Evolutionary conservation across 2,797 vertebrate species (phyloP).

Genomic region (Hydrolagus colliei): DNA sequence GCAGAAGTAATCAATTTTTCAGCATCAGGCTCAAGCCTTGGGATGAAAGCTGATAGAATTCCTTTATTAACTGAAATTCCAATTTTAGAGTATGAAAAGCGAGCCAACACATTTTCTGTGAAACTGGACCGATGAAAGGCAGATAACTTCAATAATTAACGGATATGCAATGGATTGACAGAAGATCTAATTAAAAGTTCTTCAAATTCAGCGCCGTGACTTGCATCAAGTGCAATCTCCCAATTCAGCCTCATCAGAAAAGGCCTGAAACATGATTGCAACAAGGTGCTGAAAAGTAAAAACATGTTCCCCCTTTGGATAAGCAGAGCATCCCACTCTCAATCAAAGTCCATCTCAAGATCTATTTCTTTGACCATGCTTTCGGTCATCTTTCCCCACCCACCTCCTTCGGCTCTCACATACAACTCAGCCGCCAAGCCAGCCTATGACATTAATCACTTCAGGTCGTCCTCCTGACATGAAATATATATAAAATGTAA

Average conservation of each 20-base stretch:
- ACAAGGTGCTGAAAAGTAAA: neutral
- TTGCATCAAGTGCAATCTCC: neutral
- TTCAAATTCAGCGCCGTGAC: neutral
- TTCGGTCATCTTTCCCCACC: neutral
- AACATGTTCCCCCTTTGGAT: neutral
- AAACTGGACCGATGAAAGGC: neutral
- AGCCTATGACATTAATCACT: no score
- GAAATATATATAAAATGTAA: no score
- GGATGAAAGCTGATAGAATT: no score
- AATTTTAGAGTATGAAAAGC: neutral
- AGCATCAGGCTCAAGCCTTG: no score
- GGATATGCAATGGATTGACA: neutral
- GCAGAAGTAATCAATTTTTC: no score
- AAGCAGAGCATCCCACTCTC: neutral
- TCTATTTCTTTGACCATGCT: neutral
- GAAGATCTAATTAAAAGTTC: no score
- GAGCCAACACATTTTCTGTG: neutral
- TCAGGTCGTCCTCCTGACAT: no score
- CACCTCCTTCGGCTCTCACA: neutral
- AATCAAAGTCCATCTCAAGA: neutral
- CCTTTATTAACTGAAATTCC: neutral
- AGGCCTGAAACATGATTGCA: no score
- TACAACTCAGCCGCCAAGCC: no score
- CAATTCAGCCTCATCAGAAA: neutral
- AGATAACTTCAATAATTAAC: neutral